Evolutionary conservation across 1,140 invertebrate genomes (phyloP).

Genomic region (Drosophila elegans): DNA sequence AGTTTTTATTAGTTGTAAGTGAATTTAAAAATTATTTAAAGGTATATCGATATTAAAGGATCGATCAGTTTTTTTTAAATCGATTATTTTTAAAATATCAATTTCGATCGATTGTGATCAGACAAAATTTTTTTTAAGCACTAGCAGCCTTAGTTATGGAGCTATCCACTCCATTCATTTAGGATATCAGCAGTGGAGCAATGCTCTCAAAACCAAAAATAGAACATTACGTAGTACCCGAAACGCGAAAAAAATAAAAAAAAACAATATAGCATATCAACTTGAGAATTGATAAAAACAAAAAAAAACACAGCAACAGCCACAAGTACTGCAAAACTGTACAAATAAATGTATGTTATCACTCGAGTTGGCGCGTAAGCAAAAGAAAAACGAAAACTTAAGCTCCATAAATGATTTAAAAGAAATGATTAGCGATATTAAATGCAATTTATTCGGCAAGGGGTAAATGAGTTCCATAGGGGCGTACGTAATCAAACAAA

Average conservation of each 20-base stretch:
- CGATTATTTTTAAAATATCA: background rate
- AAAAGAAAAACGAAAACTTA: slow-evolving; percentile 18
- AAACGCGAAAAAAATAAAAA: slow-evolving; percentile 8
- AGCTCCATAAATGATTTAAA: slow-evolving; percentile 24
- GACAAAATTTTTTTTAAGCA: background rate
- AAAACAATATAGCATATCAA: slow-evolving; percentile 40
- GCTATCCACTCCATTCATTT: slow-evolving; percentile 6
- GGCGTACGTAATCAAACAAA: background rate
- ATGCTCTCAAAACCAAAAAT: slow-evolving; percentile 53
- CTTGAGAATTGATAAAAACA: slow-evolving; percentile 49
- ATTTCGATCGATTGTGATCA: background rate
- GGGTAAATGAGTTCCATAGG: background rate
- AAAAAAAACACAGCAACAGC: background rate
- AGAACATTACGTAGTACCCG: slow-evolving; percentile 65
- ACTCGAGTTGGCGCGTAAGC: slow-evolving; percentile 4
- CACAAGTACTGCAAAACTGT: slow-evolving; percentile 11
- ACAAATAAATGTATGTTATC: slow-evolving; percentile 23
- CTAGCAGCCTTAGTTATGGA: background rate
- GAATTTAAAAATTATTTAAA: no score
- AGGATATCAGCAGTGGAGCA: slow-evolving; percentile 17
- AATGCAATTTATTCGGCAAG: slow-evolving; percentile 20
- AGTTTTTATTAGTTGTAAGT: no score
- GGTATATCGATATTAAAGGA: no score
- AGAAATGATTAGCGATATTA: slow-evolving; percentile 12
- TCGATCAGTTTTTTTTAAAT: no score